phyloP scores from a whole-genome alignment of 2,888 invertebrate genomes.

The Philereme transversata region DNA sequence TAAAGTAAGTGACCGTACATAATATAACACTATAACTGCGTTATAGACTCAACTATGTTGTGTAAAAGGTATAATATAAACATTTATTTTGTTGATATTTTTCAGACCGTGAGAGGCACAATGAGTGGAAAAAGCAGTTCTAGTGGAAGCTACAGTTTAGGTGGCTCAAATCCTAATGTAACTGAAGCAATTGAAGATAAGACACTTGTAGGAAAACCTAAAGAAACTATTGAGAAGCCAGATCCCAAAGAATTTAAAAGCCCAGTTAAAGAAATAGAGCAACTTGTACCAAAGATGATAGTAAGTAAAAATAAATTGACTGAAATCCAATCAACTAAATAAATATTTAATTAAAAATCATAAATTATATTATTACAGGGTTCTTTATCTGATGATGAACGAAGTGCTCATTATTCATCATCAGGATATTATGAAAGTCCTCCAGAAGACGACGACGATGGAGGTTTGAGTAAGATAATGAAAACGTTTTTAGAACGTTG shows the following conservation, averaged over 20 bases:
- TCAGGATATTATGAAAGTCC: conserved; percentile 91
- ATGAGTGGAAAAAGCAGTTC: conserved; percentile 80
- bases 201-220: conserved; percentile 58
- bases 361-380: conserved; percentile 60
- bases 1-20: conserved; percentile 41
- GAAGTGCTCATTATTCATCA: conserved; percentile 88
- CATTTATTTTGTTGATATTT: conserved; percentile 22
- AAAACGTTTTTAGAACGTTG: conserved; percentile 27
- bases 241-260: conserved; percentile 57
- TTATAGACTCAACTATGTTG: too few relatives aligned
- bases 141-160: conserved; percentile 80
- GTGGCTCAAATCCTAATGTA: conserved; percentile 75
- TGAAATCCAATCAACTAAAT: not conserved
- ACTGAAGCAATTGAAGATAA: conserved; percentile 63
- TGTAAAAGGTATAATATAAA: not conserved
- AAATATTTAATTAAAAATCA: not conserved
- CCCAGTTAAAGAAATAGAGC: conserved; percentile 59
- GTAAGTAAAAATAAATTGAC: conserved; percentile 45
- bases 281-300: conserved; percentile 72
- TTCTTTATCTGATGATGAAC: conserved; percentile 87
- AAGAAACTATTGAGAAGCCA: conserved; percentile 54
- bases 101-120: conserved; percentile 61
- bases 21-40: too few relatives aligned
- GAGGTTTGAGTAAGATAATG: conserved; percentile 72
- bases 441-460: conserved; percentile 86